A percentile compares a stretch with the other conserved stretches of the same genome.
Evolutionary conservation across 2,797 vertebrate genomes (phyloP).

Genomic region (Prionace glauca): DNA sequence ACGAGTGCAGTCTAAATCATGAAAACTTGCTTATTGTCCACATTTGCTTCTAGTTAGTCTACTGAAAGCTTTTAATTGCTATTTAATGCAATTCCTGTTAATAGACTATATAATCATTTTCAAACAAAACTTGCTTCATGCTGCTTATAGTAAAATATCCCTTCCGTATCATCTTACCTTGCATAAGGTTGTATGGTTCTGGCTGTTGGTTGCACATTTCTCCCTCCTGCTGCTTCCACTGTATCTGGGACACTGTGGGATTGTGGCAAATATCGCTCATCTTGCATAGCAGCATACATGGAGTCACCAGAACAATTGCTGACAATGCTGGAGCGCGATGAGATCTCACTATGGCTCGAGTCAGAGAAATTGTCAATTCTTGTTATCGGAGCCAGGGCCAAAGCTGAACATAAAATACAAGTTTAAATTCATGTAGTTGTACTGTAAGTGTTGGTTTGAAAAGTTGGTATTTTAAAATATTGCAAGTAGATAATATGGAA

Average conservation of each 20-base stretch:
- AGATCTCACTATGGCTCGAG: slow-evolving; percentile 93
- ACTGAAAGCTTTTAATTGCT: neutral
- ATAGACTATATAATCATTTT: neutral
- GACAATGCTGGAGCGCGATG: slow-evolving; percentile 84
- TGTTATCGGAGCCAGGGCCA: slow-evolving; percentile 64
- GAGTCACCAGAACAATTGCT: slow-evolving; percentile 85
- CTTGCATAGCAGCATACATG: slow-evolving; percentile 61
- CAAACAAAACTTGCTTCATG: neutral
- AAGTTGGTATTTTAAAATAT: neutral
- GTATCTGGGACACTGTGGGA: slow-evolving; percentile 50
- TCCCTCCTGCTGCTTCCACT: slow-evolving; percentile 47
- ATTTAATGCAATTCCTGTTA: neutral
- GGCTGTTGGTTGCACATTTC: slow-evolving; percentile 49
- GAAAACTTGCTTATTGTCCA: neutral
- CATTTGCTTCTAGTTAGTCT: neutral
- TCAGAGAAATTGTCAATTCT: slow-evolving; percentile 82
- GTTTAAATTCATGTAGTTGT: neutral
- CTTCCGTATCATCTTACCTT: slow-evolving; percentile 58
- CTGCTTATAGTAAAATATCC: neutral
- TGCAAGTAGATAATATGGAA: too few relatives aligned
- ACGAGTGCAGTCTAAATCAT: neutral
- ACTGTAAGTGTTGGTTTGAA: neutral
- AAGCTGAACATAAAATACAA: slow-evolving; percentile 56
- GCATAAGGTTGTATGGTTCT: slow-evolving; percentile 66
- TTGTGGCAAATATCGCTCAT: slow-evolving; percentile 64